These are phyloP conservation scores for Hartigia nigra DNA, from an alignment of 2,888 invertebrate species.

Conservation along the genomic window DNA sequence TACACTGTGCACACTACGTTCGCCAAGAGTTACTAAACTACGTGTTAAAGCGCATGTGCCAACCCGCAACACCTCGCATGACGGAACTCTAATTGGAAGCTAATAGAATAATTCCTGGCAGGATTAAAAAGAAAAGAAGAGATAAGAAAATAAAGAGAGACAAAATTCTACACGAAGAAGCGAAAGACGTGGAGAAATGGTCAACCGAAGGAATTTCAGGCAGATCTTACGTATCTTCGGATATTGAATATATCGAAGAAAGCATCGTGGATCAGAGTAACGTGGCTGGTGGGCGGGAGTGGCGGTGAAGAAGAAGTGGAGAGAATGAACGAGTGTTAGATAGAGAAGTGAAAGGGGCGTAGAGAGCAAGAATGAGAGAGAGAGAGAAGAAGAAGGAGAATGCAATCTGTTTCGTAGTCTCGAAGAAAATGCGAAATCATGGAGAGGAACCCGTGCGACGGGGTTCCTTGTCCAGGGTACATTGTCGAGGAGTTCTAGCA, in stretches of 20 bases:
- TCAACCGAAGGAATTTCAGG: not conserved
- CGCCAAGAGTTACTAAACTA: not conserved
- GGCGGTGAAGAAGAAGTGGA: conserved; percentile 3
- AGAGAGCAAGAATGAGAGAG: conserved; percentile 18
- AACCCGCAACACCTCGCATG: not conserved
- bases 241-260: not conserved
- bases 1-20: not conserved
- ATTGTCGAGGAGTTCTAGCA: conserved; percentile 24
- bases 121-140: not conserved
- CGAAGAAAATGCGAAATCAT: conserved; percentile 34
- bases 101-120: not conserved
- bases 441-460: not conserved
- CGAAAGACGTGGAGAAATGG: not conserved
- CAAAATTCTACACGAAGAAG: too few relatives aligned
- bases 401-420: conserved; percentile 42
- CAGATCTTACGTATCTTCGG: not conserved
- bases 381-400: conserved; percentile 21
- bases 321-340: conserved; percentile 6
- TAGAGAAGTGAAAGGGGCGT: conserved; percentile 25
- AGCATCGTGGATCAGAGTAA: not conserved
- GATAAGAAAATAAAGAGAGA: not conserved
- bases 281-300: not conserved
- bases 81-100: not conserved
- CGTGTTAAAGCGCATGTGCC: not conserved
- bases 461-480: not conserved